Evolutionary conservation across 2,113 vertebrate species (phyloP).

Genomic region (Sporophila hypoxantha): DNA sequence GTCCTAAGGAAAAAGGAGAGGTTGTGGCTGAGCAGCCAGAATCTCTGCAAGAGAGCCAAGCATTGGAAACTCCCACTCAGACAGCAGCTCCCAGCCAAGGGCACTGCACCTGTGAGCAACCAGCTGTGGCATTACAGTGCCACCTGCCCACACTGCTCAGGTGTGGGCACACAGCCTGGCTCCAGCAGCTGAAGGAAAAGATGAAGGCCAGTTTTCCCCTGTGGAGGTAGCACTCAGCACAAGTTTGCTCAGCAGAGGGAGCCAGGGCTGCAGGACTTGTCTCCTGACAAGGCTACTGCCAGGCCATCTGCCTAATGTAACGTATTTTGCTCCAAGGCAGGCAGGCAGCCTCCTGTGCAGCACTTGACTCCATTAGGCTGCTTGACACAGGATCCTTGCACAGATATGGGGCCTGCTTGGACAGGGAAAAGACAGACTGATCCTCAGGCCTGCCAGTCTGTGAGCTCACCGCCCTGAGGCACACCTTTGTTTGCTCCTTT

Average conservation of each 20-base stretch:
- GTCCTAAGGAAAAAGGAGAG: not conserved
- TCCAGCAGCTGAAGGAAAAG: not conserved
- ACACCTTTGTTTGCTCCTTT: not conserved
- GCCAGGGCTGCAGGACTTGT: not conserved
- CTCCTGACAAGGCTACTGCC: not conserved
- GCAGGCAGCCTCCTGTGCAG: not conserved
- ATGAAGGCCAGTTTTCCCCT: not conserved
- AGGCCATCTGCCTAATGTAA: not conserved
- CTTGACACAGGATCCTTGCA: not conserved
- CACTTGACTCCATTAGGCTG: not conserved
- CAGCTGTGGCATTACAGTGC: not conserved
- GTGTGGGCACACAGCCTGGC: fast-evolving
- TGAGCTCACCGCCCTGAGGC: not conserved
- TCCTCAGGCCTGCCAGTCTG: not conserved
- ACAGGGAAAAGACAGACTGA: not conserved
- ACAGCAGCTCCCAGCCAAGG: not conserved
- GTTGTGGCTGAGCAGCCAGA: not conserved
- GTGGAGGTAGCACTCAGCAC: not conserved
- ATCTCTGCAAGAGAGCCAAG: not conserved
- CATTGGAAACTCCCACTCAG: not conserved
- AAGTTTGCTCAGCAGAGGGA: not conserved
- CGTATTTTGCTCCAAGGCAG: not conserved
- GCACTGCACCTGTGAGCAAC: not conserved
- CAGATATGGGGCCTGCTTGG: not conserved
- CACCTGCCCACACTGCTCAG: not conserved